These are phyloP conservation scores for Lepidonotus clava DNA, from an alignment of 2,888 invertebrate genomes.

Conservation along the genomic window DNA sequence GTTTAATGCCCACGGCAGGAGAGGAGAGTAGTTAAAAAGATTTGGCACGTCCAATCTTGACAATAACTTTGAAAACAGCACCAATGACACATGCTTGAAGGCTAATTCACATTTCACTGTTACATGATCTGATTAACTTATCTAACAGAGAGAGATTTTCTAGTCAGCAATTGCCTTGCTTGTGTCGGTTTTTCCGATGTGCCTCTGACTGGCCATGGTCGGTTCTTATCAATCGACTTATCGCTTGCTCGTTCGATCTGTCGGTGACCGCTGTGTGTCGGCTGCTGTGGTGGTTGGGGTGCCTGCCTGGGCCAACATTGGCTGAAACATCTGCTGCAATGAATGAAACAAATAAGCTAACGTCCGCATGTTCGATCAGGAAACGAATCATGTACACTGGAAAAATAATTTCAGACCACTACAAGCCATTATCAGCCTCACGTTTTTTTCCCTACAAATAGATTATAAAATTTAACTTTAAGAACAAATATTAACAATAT, in stretches of 20 bases:
- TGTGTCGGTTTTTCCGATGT: background rate
- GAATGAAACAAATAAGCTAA: background rate
- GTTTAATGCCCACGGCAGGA: no score
- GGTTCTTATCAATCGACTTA: background rate
- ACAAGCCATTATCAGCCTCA: no score
- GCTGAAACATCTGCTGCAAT: slow-evolving; percentile 33
- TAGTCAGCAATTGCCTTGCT: no score
- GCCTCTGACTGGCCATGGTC: background rate
- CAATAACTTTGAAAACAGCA: background rate
- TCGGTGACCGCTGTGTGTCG: slow-evolving; percentile 9
- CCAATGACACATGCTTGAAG: slow-evolving; percentile 5
- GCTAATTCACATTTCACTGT: background rate
- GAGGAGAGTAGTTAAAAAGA: no score
- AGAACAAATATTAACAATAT: background rate
- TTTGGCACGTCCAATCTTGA: background rate
- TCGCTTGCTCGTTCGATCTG: background rate
- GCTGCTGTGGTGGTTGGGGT: background rate
- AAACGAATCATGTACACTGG: no score
- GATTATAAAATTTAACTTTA: no score
- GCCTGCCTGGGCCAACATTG: background rate
- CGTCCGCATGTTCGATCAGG: background rate
- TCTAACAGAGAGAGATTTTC: no score
- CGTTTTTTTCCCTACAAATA: no score
- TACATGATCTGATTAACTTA: background rate
- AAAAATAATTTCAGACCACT: background rate